phyloP scores from a whole-genome alignment of 2,113 vertebrate genomes.

The Rousettus leschenaultii region DNA sequence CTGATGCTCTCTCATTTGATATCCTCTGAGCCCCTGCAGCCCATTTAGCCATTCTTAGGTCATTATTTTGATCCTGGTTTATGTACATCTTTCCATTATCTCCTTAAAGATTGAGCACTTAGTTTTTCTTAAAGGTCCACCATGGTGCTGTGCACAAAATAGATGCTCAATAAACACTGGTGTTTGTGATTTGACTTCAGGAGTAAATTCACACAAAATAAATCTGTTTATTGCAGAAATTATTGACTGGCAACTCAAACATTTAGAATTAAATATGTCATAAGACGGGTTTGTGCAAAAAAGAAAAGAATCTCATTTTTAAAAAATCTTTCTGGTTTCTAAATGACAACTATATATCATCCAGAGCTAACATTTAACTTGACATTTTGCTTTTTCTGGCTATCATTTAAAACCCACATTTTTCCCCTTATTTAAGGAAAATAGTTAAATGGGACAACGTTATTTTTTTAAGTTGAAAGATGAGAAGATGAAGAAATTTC shows the following conservation, averaged over 20 bases:
- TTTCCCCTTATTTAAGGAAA: slow-evolving; percentile 32
- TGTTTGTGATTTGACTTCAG: background rate
- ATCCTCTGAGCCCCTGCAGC: background rate
- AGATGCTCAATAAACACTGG: background rate
- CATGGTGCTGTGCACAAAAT: background rate
- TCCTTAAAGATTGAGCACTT: background rate
- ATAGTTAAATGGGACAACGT: slow-evolving; percentile 24
- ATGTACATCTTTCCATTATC: background rate
- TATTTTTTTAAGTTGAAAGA: slow-evolving; percentile 34
- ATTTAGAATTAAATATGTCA: background rate
- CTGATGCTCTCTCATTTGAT: background rate
- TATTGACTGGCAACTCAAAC: background rate
- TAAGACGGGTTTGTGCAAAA: background rate
- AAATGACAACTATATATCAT: slow-evolving; percentile 48
- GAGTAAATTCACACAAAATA: slow-evolving; percentile 7
- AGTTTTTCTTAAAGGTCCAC: background rate
- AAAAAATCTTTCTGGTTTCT: background rate
- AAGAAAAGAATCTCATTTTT: background rate
- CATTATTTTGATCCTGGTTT: background rate
- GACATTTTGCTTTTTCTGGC: slow-evolving; percentile 55
- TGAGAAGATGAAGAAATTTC: slow-evolving; percentile 48
- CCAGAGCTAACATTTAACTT: slow-evolving; percentile 40
- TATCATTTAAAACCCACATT: slow-evolving; percentile 36
- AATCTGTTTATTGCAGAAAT: background rate
- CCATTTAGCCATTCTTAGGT: background rate